These are phyloP conservation scores for Idaea aversata DNA, from an alignment of 2,888 invertebrate genomes.

Conservation along the genomic window DNA sequence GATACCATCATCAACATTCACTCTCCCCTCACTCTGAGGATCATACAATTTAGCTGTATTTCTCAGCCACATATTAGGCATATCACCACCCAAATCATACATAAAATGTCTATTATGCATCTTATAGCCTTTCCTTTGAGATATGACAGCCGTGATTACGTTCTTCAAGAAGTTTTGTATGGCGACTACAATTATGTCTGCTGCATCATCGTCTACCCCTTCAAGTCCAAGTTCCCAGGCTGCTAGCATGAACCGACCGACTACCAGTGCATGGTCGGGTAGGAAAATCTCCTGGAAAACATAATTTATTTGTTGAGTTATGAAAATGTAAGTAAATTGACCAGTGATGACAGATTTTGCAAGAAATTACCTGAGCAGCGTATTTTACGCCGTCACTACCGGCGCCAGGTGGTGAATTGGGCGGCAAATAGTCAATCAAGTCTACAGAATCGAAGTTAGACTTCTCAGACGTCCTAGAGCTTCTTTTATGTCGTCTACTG, in stretches of 20 bases:
- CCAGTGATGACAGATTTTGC: slow-evolving; percentile 2
- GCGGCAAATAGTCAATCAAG: slow-evolving; percentile 79
- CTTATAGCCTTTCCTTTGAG: slow-evolving; percentile 90
- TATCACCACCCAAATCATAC: slow-evolving; percentile 88
- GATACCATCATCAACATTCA: slow-evolving; percentile 80
- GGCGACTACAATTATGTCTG: slow-evolving; percentile 89
- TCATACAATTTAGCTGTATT: slow-evolving; percentile 85
- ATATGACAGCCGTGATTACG: slow-evolving; percentile 87
- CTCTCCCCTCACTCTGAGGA: slow-evolving; percentile 79
- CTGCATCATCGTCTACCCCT: slow-evolving; percentile 90
- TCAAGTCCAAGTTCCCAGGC: slow-evolving; percentile 95
- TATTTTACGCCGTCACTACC: slow-evolving; percentile 76
- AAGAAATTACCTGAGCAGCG: slow-evolving; percentile 61
- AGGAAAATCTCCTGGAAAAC: slow-evolving; percentile 85
- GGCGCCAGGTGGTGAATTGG: slow-evolving; percentile 76
- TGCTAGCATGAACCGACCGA: slow-evolving; percentile 90
- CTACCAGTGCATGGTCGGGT: slow-evolving; percentile 91
- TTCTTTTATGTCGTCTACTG: slow-evolving; percentile 75
- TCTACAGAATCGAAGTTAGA: slow-evolving; percentile 82
- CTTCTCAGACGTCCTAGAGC: slow-evolving; percentile 78
- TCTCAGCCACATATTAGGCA: slow-evolving; percentile 89
- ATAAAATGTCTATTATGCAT: slow-evolving; percentile 86
- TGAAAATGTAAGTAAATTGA: slow-evolving; percentile 2
- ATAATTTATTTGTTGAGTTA: slow-evolving; percentile 26
- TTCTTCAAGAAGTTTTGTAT: slow-evolving; percentile 90